Conservation (phyloP, 2,797 vertebrate species). For the Toxotes lorentzi region DNA sequence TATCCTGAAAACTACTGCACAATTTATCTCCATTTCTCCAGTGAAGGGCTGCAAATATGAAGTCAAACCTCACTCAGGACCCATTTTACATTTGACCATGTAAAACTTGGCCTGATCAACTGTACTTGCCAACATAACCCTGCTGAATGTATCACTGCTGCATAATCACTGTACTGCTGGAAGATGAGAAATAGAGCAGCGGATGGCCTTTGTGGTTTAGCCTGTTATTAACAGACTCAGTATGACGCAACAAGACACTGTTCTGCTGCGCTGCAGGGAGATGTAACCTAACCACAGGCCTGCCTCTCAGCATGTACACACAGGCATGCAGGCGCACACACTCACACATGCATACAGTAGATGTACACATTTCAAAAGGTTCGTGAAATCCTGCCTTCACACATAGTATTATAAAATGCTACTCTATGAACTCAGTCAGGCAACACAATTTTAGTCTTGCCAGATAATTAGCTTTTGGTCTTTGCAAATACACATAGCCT, state of each 20-base stretch:
- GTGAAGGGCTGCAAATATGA: slow-evolving; percentile 6
- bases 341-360: slow-evolving; percentile 38
- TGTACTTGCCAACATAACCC: slow-evolving; percentile 37
- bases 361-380: slow-evolving; percentile 48
- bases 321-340: slow-evolving; percentile 35
- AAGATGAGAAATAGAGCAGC: slow-evolving; percentile 77
- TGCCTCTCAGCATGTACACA: slow-evolving; percentile 74
- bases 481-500: slow-evolving; percentile 8
- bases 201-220: slow-evolving; percentile 82
- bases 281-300: slow-evolving; percentile 84
- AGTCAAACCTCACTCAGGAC: neutral
- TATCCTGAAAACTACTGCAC: neutral
- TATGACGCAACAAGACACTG: slow-evolving; percentile 80
- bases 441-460: slow-evolving; percentile 30
- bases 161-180: slow-evolving; percentile 68
- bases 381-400: slow-evolving; percentile 35
- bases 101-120: slow-evolving; percentile 24
- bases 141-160: slow-evolving; percentile 64
- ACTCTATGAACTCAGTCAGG: slow-evolving; percentile 20
- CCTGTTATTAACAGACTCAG: slow-evolving; percentile 83
- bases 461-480: slow-evolving; percentile 25
- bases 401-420: slow-evolving; percentile 22
- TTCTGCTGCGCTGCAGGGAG: slow-evolving; percentile 80
- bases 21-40: slow-evolving; percentile 6
- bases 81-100: neutral